Percentiles rank a stretch among this genome's conserved stretches.
These are phyloP conservation scores for Drosophila monieri DNA, from an alignment of 2,888 invertebrate species.

Conservation along the genomic window DNA sequence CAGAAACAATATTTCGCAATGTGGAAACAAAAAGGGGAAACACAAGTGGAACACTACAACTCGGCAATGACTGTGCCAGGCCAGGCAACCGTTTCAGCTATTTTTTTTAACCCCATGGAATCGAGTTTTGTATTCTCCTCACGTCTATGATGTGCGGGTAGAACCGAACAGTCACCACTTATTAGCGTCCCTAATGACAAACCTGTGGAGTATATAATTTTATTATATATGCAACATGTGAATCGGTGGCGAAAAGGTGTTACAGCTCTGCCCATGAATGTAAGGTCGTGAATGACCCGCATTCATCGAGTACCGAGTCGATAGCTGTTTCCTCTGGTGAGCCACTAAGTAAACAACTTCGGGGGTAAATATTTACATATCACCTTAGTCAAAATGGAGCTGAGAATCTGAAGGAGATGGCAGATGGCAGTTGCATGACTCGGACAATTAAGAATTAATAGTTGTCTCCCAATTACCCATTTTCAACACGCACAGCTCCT, in stretches of 20 bases:
- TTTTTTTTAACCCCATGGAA: constrained; percentile 17
- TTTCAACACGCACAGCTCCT: constrained; percentile 28
- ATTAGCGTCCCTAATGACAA: constrained; percentile 24
- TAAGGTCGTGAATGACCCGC: constrained; percentile 33
- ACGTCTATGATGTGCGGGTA: constrained; percentile 18
- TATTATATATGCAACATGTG: constrained; percentile 19
- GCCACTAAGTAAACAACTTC: constrained; percentile 18
- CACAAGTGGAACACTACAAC: constrained; percentile 7
- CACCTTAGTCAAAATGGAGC: constrained; percentile 6
- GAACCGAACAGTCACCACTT: constrained; percentile 7
- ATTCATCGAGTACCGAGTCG: constrained; percentile 5
- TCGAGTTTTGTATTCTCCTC: constrained; percentile 24
- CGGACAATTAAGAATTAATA: constrained; percentile 19
- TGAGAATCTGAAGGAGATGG: background rate
- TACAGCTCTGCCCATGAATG: constrained; percentile 20
- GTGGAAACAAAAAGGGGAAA: constrained; percentile 41
- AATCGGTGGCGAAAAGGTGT: constrained; percentile 17
- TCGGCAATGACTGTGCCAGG: constrained; percentile 18
- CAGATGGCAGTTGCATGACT: constrained; percentile 24
- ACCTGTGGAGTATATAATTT: constrained; percentile 28
- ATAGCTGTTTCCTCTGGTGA: constrained; percentile 23
- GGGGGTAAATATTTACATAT: constrained; percentile 23
- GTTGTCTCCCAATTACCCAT: constrained; percentile 17
- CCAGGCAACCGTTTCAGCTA: background rate
- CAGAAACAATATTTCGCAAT: constrained; percentile 56